These are phyloP conservation scores for Phoenicopterus ruber DNA, from an alignment of 2,113 vertebrate genomes.

Conservation along the genomic window DNA sequence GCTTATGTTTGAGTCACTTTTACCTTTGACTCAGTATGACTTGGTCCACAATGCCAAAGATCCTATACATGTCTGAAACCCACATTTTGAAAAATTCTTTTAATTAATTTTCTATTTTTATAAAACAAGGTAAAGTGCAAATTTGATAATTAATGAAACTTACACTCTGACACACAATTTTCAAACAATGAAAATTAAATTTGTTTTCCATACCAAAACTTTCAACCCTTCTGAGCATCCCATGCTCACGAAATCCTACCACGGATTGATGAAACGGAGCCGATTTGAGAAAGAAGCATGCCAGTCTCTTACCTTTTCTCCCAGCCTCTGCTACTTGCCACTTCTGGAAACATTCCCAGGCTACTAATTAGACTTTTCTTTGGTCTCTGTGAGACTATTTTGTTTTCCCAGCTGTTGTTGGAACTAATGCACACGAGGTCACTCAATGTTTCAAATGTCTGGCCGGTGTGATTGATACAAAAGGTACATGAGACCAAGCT, in stretches of 20 bases:
- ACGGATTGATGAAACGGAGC: rapidly evolving
- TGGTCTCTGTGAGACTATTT: background rate
- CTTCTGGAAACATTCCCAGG: background rate
- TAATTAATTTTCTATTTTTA: background rate
- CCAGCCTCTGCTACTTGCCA: background rate
- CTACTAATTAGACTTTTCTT: background rate
- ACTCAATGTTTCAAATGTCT: background rate
- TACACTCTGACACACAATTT: background rate
- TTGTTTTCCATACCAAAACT: background rate
- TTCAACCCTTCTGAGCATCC: background rate
- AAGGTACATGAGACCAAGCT: background rate
- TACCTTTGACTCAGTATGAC: background rate
- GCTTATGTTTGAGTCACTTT: background rate
- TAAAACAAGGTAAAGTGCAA: background rate
- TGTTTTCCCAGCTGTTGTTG: background rate
- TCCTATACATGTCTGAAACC: background rate
- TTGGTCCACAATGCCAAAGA: background rate
- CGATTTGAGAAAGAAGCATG: background rate
- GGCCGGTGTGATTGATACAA: background rate
- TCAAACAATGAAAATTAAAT: background rate
- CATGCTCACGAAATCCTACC: background rate
- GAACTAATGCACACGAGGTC: background rate
- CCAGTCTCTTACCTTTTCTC: background rate
- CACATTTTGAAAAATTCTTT: background rate
- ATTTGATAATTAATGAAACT: background rate